Percentiles rank a stretch among this genome's conserved stretches.
phyloP scores from a whole-genome alignment of 2,797 vertebrate species.

The Karalla daura region DNA sequence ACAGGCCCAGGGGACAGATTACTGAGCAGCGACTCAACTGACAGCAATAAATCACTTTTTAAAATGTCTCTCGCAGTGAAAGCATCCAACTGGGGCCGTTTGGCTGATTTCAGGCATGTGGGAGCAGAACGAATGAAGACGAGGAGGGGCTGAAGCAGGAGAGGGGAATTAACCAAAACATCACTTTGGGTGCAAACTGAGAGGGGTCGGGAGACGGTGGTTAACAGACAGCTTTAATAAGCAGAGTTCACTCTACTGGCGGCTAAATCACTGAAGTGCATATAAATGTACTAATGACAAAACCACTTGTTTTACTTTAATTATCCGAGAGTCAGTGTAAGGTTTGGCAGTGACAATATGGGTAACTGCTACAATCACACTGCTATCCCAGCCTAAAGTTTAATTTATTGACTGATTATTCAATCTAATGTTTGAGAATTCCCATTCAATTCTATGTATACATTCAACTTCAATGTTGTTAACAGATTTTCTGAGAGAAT shows the following conservation, averaged over 20 bases:
- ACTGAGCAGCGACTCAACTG: not conserved
- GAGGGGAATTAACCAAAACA: not conserved
- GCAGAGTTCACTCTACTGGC: not conserved
- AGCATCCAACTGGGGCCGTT: not conserved
- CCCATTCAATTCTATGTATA: too few species aligned
- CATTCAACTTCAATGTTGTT: too few species aligned
- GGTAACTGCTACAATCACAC: too few species aligned
- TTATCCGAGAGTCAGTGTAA: too few species aligned
- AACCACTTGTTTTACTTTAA: too few species aligned
- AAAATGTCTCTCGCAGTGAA: constrained; percentile 5
- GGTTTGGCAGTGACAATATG: not conserved
- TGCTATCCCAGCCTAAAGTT: too few species aligned
- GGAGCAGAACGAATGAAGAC: not conserved
- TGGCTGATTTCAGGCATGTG: not conserved
- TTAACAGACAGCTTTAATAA: not conserved
- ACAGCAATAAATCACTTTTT: constrained; percentile 25
- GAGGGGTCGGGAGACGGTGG: not conserved
- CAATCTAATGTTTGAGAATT: too few species aligned
- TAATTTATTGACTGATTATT: too few species aligned
- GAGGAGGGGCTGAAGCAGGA: not conserved
- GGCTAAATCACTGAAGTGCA: not conserved
- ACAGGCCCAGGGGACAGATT: constrained; percentile 11
- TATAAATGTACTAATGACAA: not conserved
- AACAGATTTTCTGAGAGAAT: too few species aligned
- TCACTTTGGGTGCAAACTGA: not conserved